Percentiles rank a stretch among this genome's conserved stretches.
These are phyloP conservation scores for Coremacera marginata DNA, from an alignment of 2,888 invertebrate genomes.

Conservation along the genomic window DNA sequence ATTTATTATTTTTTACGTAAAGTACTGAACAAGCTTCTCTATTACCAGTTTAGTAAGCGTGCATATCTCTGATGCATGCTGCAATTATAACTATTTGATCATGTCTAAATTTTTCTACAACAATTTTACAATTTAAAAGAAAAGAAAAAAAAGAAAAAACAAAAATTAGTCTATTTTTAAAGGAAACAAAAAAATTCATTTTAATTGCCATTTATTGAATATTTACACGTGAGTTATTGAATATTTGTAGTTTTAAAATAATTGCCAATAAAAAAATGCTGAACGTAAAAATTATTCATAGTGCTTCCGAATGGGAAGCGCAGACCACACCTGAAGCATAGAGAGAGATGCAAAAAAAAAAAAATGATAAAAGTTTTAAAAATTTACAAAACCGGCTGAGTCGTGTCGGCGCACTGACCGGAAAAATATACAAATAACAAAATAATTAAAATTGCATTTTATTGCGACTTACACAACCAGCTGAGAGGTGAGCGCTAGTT, in stretches of 20 bases:
- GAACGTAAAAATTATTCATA: neutral
- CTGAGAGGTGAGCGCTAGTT: neutral
- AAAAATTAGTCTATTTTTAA: too few relatives aligned
- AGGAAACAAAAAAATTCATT: too few relatives aligned
- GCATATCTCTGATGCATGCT: too few relatives aligned
- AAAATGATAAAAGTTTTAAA: neutral
- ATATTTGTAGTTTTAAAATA: neutral
- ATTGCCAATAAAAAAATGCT: neutral
- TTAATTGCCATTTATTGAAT: too few relatives aligned
- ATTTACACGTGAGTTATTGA: too few relatives aligned
- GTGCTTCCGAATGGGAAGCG: neutral
- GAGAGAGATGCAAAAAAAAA: neutral
- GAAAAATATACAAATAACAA: slow-evolving; percentile 42
- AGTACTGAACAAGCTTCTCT: too few relatives aligned
- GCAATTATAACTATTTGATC: too few relatives aligned
- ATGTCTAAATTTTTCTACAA: too few relatives aligned
- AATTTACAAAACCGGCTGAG: neutral
- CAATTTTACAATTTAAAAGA: too few relatives aligned
- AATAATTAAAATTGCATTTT: slow-evolving; percentile 44
- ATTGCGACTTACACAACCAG: neutral
- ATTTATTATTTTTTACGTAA: too few relatives aligned
- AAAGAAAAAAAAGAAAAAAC: too few relatives aligned
- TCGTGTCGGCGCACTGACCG: slow-evolving; percentile 36
- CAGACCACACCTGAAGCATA: neutral
- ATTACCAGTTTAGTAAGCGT: too few relatives aligned